Evolutionary conservation across 2,113 vertebrate genomes (phyloP).

Genomic region (Mormoops blainvillei): DNA sequence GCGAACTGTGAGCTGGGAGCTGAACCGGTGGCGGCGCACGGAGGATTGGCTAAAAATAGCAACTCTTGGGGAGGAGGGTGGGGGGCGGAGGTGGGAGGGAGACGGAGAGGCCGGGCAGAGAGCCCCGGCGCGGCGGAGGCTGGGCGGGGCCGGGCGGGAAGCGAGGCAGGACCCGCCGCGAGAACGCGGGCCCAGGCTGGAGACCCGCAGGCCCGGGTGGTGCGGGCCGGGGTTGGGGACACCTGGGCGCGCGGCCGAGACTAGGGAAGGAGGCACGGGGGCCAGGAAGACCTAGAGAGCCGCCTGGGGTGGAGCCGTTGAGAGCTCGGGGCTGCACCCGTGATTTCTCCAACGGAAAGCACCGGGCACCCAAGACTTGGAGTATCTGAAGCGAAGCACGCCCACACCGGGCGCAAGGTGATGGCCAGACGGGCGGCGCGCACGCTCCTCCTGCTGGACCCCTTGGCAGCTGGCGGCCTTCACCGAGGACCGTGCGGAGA

Average conservation of each 20-base stretch:
- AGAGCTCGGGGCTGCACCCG: neutral
- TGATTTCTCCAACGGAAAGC: neutral
- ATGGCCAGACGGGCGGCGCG: neutral
- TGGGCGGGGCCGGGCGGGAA: conserved; percentile 8
- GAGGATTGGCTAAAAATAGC: conserved; percentile 73
- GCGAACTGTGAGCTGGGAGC: conserved; percentile 22
- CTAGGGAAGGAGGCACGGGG: neutral
- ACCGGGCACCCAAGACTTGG: neutral
- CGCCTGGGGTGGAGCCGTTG: neutral
- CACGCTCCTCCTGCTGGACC: neutral
- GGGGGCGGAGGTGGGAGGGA: conserved; percentile 27
- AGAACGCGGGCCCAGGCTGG: neutral
- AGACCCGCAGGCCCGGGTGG: neutral
- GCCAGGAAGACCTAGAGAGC: neutral
- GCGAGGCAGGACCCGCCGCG: neutral
- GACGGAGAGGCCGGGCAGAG: neutral
- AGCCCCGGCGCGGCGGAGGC: conserved; percentile 11
- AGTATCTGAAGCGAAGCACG: neutral
- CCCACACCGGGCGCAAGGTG: neutral
- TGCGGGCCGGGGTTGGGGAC: neutral
- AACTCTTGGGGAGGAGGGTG: conserved; percentile 32
- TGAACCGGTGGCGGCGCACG: conserved; percentile 52
- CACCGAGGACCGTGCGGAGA: fast-evolving
- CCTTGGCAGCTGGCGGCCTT: neutral
- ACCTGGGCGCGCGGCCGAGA: neutral